A percentile compares a stretch with the other conserved stretches of the same genome.
These are phyloP conservation scores for Sebastes schlegelii DNA, from an alignment of 2,113 vertebrate genomes.

Conservation along the genomic window DNA sequence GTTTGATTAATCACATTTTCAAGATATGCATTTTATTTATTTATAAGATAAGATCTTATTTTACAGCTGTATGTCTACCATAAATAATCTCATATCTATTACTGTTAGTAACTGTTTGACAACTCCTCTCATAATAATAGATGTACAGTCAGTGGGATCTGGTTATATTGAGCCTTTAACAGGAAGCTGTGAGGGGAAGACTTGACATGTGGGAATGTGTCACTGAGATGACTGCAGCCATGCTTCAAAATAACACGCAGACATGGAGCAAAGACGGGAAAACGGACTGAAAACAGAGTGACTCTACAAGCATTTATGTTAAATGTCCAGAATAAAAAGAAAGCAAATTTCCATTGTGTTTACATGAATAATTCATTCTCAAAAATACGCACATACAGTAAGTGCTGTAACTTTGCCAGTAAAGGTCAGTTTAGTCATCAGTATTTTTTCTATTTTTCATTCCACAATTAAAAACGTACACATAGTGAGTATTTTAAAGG, in stretches of 20 bases:
- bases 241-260: slow-evolving; percentile 1
- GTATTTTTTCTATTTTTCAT: neutral
- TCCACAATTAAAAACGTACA: neutral
- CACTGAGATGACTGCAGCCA: slow-evolving; percentile 39
- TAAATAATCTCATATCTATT: neutral
- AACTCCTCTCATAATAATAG: neutral
- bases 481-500: no score
- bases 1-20: neutral
- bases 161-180: slow-evolving; percentile 33
- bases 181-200: slow-evolving; percentile 57
- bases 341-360: neutral
- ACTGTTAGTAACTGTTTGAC: neutral
- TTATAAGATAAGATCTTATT: neutral
- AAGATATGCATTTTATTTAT: neutral
- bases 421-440: neutral
- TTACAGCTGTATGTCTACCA: neutral
- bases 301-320: neutral
- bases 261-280: slow-evolving; percentile 25
- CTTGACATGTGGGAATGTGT: slow-evolving; percentile 62
- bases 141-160: slow-evolving; percentile 1
- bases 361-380: neutral
- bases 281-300: neutral
- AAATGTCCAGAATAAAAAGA: neutral
- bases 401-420: neutral
- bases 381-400: no score